These are phyloP conservation scores for Litocranius walleri DNA, from an alignment of 2,113 vertebrate species.

Conservation along the genomic window DNA sequence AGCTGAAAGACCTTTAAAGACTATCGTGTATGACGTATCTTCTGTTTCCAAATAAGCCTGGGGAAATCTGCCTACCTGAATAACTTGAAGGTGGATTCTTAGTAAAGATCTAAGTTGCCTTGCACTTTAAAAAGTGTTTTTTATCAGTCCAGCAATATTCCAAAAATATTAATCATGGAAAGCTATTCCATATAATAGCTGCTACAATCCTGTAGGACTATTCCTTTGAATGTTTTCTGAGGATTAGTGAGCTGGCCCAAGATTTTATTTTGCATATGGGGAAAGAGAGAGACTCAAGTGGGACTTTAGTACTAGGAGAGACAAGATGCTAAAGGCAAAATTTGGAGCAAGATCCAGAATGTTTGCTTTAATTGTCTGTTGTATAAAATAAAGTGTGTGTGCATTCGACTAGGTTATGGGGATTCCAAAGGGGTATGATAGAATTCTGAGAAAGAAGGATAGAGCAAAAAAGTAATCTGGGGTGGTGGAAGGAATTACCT, in stretches of 20 bases:
- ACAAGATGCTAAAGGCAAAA: not conserved
- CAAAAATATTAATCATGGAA: not conserved
- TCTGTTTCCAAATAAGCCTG: not conserved
- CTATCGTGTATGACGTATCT: not conserved
- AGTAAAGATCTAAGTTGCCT: not conserved
- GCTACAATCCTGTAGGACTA: not conserved
- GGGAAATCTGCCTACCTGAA: not conserved
- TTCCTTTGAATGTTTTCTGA: not conserved
- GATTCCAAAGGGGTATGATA: not conserved
- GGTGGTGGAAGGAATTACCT: not conserved
- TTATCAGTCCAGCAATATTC: not conserved
- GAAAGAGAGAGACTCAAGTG: not conserved
- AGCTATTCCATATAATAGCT: not conserved
- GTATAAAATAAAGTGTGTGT: not conserved
- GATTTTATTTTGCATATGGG: not conserved
- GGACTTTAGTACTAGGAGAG: not conserved
- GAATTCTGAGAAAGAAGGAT: not conserved
- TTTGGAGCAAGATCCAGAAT: not conserved
- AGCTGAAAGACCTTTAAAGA: not conserved
- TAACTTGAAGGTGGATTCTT: not conserved
- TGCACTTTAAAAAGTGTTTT: not conserved
- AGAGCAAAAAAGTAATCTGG: not conserved
- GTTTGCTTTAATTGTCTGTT: not conserved
- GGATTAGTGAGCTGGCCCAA: not conserved
- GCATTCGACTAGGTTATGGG: not conserved